Evolutionary conservation across 2,797 vertebrate species (phyloP), one percentile per base, ranked within the genome.

Genomic region (Limosa lapponica): DNA sequence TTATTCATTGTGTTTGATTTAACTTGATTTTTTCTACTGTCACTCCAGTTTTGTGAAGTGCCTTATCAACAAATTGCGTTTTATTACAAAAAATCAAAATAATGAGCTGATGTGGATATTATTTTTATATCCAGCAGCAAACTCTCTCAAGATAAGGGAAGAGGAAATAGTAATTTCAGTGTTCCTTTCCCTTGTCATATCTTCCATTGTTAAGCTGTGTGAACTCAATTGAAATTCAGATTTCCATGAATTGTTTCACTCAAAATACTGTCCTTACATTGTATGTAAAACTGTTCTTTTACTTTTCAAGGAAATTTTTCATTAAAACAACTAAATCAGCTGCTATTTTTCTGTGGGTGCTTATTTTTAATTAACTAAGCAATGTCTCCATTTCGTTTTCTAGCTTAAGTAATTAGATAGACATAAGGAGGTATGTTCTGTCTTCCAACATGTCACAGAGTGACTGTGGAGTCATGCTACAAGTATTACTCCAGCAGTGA

Each of bases 161-260:
- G 37, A 77, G 15, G 34, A 41, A 62, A 48, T 46, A 58, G 43
- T n/a, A 55, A 37, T 62, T 51, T 77, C 88, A 66, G 25, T 51
- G 61, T 82, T 92, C 90, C 96, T 95, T 96, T 96, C 37, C 48
- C 28, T 95, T 61, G 69, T 80, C 62, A 70, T 94, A 79, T 71
- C 46, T 92, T 94, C 91, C 41, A 64, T 93, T 73, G 46, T 88
- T 83, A 39, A 58, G 36, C 71, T 90, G 62, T 70, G 70, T 83
- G 79, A 94, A 90, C 52, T 5, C 65, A 74, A 64, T 69, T 74
- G 39, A 75, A 87, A 71, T 82, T 70, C 62, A 74, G 57, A 74
- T 77, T 93, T 94, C n/a, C 39, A 64, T 37, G 69, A 83, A 90
- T 92, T 67, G 62, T 94, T 92, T 82, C 20, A 46, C 44, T 89